Evolutionary conservation across 2,113 vertebrate genomes (phyloP), one percentile per base, ranked within the genome.

Genomic region (Paratilapia polleni): DNA sequence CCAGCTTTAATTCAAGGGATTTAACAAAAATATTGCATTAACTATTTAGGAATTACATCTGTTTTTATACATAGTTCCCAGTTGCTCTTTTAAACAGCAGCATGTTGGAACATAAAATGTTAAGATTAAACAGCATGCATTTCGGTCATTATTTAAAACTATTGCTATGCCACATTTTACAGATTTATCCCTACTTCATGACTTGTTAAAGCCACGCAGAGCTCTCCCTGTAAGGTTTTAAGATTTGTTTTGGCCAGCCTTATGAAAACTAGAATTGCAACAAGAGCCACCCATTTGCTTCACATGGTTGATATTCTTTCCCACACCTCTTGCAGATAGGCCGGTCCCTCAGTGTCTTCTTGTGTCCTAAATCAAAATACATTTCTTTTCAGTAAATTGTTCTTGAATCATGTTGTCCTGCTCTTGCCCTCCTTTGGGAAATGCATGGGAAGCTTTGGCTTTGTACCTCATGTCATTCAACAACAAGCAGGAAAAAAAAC

Each of bases 311-410:
- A n/a, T 91, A 64, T 88, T 82, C 66, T 13, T 59, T 8, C 11
- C 56, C 66, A 73, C 52, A 5, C 66, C 47, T n/a, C 66, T 73
- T 76, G 22, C 28, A 13, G 15, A 54, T 13, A 34, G 47, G 60
- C 14, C 1, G 2, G 13, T 57, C 56, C 66, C 59, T 73, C 60
- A 49, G 26, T 54, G 59, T 82, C 59, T 56, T 28, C 61, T 56
- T 76, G 43, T 73, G n/a, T 73, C 17, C 47, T 49, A 36, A 2
- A 22, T 80, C 24, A 63, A 41, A 80, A 82, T 75, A 17, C 11
- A 83, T 70, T 80, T 81, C 49, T 19, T 77, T 80, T 76, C 64
- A 58, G 8, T 60, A 13, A 61, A 66, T 62, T 64, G 34, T 78
- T 61, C 63, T 63, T 17, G 28, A 19, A 60, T 43, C 84, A 9